A percentile compares a stretch with the other conserved stretches of the same genome.
Conservation (phyloP, 1,140 invertebrate species). For the Nebria ingens region DNA sequence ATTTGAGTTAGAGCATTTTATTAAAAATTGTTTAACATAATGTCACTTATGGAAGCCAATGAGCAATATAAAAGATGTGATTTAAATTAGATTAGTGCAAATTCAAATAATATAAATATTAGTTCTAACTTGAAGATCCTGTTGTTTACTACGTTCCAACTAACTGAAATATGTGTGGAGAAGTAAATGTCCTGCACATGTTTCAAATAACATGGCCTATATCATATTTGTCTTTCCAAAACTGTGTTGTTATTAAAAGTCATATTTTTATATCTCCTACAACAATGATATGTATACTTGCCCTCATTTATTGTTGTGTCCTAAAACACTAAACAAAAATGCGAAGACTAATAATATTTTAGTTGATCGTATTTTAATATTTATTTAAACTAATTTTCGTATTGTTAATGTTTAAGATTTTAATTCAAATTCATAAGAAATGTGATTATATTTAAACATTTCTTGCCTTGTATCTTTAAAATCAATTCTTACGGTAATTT, state of each 20-base stretch:
- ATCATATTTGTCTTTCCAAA: conserved; percentile 23
- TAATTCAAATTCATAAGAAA: neutral
- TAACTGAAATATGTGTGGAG: too few species aligned
- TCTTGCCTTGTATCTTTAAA: neutral
- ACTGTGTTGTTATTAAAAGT: conserved; percentile 21
- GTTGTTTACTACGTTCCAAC: too few species aligned
- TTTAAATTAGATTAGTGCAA: too few species aligned
- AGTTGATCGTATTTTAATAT: neutral
- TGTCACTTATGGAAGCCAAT: too few species aligned
- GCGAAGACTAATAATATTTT: too few species aligned
- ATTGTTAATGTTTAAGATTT: neutral
- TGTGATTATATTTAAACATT: neutral
- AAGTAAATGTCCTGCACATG: too few species aligned
- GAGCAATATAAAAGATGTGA: too few species aligned
- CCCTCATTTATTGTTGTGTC: neutral
- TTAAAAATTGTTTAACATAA: too few species aligned
- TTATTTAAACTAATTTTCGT: neutral
- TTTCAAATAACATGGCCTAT: conserved; percentile 18
- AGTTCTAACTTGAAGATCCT: too few species aligned
- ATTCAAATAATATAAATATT: too few species aligned
- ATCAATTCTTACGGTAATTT: neutral
- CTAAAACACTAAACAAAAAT: too few species aligned
- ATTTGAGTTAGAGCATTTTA: too few species aligned
- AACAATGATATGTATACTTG: neutral
- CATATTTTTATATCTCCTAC: conserved; percentile 25